Evolutionary conservation across 2,113 vertebrate genomes (phyloP).

Genomic region (Felis catus): F.catus_Fca126_mat1.0 CM031424.1:26472501-26473000

Average conservation of each 20-base stretch:
- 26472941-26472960: neutral
- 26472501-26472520: neutral
- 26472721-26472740: neutral
- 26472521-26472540: neutral
- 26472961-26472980: neutral
- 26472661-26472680: neutral
- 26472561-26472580: neutral
- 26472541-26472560: neutral
- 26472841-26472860: neutral
- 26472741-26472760: neutral
- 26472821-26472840: neutral
- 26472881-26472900: neutral
- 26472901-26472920: neutral
- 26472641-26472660: neutral
- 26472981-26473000: neutral
- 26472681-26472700: neutral
- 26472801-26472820: neutral
- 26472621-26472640: neutral
- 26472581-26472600: neutral
- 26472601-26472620: neutral
- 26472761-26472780: neutral
- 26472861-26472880: neutral
- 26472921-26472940: neutral
- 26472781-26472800: neutral
- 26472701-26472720: neutral